Evolutionary conservation across 2,888 invertebrate species (phyloP).

Genomic region (Elmis aenea): DNA sequence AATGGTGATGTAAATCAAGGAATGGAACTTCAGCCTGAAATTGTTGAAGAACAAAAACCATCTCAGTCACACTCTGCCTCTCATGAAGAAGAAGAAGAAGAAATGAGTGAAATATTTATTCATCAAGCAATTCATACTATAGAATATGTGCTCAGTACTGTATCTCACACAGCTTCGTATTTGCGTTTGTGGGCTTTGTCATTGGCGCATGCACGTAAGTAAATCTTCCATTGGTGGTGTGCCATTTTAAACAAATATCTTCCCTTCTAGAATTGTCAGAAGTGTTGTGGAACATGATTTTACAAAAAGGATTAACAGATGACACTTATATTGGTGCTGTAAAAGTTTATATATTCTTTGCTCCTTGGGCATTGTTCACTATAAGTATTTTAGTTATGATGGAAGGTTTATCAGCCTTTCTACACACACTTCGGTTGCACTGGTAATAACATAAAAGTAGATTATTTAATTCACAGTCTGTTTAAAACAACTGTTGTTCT

Average conservation of each 20-base stretch:
- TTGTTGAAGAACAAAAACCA: slow-evolving; percentile 45
- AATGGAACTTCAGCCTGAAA: slow-evolving; percentile 56
- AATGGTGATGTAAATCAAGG: slow-evolving; percentile 66
- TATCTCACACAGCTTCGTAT: slow-evolving; percentile 96
- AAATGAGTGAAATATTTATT: slow-evolving; percentile 84
- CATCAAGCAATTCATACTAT: slow-evolving; percentile 95
- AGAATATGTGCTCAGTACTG: slow-evolving; percentile 91
- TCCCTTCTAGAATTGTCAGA: slow-evolving; percentile 67
- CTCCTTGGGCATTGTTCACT: slow-evolving; percentile 74
- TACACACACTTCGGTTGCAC: slow-evolving; percentile 83
- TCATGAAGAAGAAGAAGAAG: slow-evolving; percentile 50
- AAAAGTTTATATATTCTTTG: slow-evolving; percentile 62
- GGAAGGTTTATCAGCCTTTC: slow-evolving; percentile 88
- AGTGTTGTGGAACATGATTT: slow-evolving; percentile 70
- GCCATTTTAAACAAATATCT: slow-evolving; percentile 2
- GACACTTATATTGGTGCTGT: slow-evolving; percentile 47
- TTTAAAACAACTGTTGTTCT: too few species aligned
- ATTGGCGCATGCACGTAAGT: slow-evolving; percentile 89
- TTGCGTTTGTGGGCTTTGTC: slow-evolving; percentile 95
- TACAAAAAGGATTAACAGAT: slow-evolving; percentile 41
- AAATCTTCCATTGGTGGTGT: slow-evolving; percentile 2
- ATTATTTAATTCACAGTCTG: too few species aligned
- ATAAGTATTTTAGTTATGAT: slow-evolving; percentile 79
- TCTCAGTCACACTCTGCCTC: slow-evolving; percentile 37
- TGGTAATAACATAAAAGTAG: too few species aligned